A percentile compares a stretch with the other conserved stretches of the same genome.
phyloP scores from a whole-genome alignment of 2,888 invertebrate genomes.

The Autographa pulchrina region DNA sequence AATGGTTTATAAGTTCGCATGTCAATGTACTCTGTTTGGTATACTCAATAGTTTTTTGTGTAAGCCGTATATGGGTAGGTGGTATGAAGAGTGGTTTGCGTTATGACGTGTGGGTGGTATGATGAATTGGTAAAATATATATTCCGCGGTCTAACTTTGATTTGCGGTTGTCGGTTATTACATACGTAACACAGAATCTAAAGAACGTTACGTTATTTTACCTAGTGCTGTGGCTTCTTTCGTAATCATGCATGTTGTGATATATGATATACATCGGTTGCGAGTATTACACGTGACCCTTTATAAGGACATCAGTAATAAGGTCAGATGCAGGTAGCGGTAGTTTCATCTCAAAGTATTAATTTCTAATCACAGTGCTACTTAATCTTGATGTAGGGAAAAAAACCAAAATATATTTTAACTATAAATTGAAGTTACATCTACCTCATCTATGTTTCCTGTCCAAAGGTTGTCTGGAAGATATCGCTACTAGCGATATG shows the following conservation, averaged over 20 bases:
- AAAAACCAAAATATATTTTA: no score
- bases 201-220: background rate
- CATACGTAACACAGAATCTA: slow-evolving; percentile 1
- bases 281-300: background rate
- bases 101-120: slow-evolving; percentile 45
- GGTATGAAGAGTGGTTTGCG: slow-evolving; percentile 45
- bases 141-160: slow-evolving; percentile 26
- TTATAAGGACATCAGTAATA: background rate
- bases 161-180: slow-evolving; percentile 32
- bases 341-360: background rate
- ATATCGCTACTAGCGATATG: no score
- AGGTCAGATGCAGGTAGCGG: background rate
- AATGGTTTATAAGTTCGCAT: slow-evolving; percentile 61
- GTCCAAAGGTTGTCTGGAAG: no score
- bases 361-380: background rate
- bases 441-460: no score
- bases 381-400: no score
- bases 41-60: slow-evolving; percentile 40
- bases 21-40: slow-evolving; percentile 65
- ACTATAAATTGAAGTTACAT: no score
- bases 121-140: slow-evolving; percentile 39
- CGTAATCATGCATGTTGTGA: slow-evolving; percentile 4
- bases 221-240: background rate
- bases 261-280: slow-evolving; percentile 1
- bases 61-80: slow-evolving; percentile 40